Base-by-base conservation (phyloP, 1,140 invertebrate species). In the Cyclina sinensis region DNA sequence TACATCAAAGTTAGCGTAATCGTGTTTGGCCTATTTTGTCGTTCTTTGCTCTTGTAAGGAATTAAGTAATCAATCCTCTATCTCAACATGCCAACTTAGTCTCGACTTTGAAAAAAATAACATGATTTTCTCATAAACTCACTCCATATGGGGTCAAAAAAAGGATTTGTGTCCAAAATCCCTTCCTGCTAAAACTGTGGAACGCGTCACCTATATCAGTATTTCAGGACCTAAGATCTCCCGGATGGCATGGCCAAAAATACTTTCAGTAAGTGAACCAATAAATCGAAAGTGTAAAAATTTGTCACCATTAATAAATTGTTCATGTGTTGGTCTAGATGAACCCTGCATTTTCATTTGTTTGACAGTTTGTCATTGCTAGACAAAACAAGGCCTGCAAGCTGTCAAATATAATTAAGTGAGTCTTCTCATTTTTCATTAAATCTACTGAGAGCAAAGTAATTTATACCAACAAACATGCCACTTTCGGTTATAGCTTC, bases 21-120 rank as follows among this genome's bases (percentile, higher is more conserved):
- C 85, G 39, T 86, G 85, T 86, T 86, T 86, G 74, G 46, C 85
- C 73, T 79, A 86, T 65, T 86, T 79, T 51, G 85, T 62, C 51
- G n/a, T 70, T 59, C 54, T 59, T 57, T 11, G 59, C 74, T 86
- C 85, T 86, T 65, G 70, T 79, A 76, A 51, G 57, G 85, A 78
- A 86, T 86, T 86, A 86, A 86, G 85, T 59, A 18, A 86, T 86
- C 85, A 86, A 79, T 79, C 73, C 24, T 21, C 46, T 37, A 78
- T 48, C 85, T 39, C 54, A 76, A 78, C 48, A 37, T 86, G 73
- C 65, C 83, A 86, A 43, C 65, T 57, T 57, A 74, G 83, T 86
- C 83, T 59, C 48, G 43, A 76, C 48, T 76, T 86, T 39, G 48
- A 59, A 74, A 86, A 73, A 74, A 48, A 86, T 57, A 86, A 76